Conservation (phyloP, 1,140 invertebrate species). For the Nautilus pompilius region DNA sequence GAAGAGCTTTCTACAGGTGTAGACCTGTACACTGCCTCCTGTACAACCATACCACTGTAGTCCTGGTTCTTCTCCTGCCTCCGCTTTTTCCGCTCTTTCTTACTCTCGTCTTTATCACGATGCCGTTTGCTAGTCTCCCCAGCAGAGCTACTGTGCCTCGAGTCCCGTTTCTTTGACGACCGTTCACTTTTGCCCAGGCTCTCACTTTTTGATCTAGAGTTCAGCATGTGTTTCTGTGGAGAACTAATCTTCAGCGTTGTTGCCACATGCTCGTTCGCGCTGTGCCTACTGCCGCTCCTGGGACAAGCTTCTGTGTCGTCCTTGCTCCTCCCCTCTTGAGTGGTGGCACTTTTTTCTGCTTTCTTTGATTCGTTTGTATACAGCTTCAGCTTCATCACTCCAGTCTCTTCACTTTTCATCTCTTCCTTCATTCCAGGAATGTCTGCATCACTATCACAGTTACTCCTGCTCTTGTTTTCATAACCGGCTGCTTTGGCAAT, state of each 20-base stretch:
- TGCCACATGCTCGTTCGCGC: slow-evolving; percentile 15
- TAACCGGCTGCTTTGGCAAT: too few relatives aligned
- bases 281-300: slow-evolving; percentile 43
- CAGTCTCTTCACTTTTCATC: too few relatives aligned
- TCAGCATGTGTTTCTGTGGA: slow-evolving; percentile 35
- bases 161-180: slow-evolving; percentile 34
- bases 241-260: slow-evolving; percentile 32
- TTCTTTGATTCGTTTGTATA: slow-evolving; percentile 11
- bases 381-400: slow-evolving; percentile 11
- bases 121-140: slow-evolving; percentile 39
- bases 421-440: too few relatives aligned
- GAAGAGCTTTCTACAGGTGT: slow-evolving; percentile 24
- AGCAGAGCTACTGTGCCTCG: slow-evolving; percentile 16
- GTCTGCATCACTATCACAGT: too few relatives aligned
- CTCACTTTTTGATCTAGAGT: slow-evolving; percentile 28
- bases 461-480: too few relatives aligned
- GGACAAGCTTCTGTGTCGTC: slow-evolving; percentile 38
- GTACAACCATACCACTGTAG: slow-evolving; percentile 12
- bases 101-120: slow-evolving; percentile 37
- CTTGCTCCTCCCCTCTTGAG: slow-evolving; percentile 1
- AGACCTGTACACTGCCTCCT: slow-evolving; percentile 30
- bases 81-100: slow-evolving; percentile 37
- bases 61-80: slow-evolving; percentile 31
- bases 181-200: slow-evolving; percentile 33
- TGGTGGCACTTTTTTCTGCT: neutral